These are phyloP conservation scores for Bradypodion pumilum DNA, from an alignment of 2,797 vertebrate species.

Conservation along the genomic window DNA sequence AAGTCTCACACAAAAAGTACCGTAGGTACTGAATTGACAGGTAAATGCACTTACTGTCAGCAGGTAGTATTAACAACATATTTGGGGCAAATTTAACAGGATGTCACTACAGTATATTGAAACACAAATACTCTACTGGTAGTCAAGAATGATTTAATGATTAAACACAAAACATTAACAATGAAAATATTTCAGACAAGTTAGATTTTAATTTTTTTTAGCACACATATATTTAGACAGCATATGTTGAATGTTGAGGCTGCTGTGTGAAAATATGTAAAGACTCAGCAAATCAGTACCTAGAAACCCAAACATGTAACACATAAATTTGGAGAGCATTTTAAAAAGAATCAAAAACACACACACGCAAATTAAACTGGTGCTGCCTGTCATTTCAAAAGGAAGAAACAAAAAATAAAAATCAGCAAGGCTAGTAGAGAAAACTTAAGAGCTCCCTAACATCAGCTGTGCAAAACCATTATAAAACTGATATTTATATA, in stretches of 20 bases:
- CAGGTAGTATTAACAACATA: background rate
- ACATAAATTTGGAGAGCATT: constrained; percentile 72
- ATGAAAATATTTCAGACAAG: constrained; percentile 73
- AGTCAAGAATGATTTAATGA: constrained; percentile 83
- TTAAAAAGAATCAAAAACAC: constrained; percentile 67
- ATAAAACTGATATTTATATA: constrained; percentile 77
- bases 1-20: background rate
- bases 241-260: constrained; percentile 68
- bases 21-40: background rate
- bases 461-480: constrained; percentile 78
- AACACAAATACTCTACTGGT: constrained; percentile 63
- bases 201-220: constrained; percentile 74
- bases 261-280: constrained; percentile 77
- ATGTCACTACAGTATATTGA: constrained; percentile 45
- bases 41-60: background rate
- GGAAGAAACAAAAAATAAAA: constrained; percentile 64
- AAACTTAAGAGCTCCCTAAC: constrained; percentile 68
- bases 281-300: constrained; percentile 77
- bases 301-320: constrained; percentile 72
- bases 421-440: constrained; percentile 65
- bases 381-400: constrained; percentile 71
- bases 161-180: constrained; percentile 78
- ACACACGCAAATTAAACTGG: constrained; percentile 71
- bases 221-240: constrained; percentile 70
- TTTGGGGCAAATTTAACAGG: background rate